These are phyloP conservation scores for Chondrosia reniformis DNA, from an alignment of 37 sponge, comb jelly and placozoan species.

Conservation along the genomic window DNA sequence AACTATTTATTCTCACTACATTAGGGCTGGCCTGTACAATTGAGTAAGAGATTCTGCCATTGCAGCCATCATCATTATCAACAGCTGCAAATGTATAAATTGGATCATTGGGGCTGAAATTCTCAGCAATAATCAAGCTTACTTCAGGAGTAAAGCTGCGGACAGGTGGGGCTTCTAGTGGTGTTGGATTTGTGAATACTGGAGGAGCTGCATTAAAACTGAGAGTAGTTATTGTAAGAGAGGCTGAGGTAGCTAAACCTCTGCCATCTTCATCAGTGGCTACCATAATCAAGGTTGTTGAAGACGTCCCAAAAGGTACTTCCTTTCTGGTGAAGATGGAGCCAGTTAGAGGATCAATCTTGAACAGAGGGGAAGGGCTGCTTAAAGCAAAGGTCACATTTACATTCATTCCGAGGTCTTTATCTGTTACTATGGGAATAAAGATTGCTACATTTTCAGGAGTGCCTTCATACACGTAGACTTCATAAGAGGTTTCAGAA, in stretches of 20 bases:
- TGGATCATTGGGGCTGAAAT: not conserved
- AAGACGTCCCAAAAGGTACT: not conserved
- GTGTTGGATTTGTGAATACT: constrained; percentile 23
- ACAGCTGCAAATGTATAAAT: constrained; percentile 58
- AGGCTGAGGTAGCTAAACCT: not conserved
- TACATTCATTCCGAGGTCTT: constrained; percentile 63
- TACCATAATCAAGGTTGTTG: constrained; percentile 12
- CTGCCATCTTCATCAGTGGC: constrained; percentile 52
- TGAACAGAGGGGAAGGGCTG: constrained; percentile 12
- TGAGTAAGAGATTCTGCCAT: constrained; percentile 43
- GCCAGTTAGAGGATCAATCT: constrained; percentile 34
- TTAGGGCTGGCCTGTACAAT: constrained; percentile 43
- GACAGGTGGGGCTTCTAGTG: not conserved
- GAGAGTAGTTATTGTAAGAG: constrained; percentile 16
- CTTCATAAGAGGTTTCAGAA: constrained; percentile 11
- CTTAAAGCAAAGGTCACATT: not conserved
- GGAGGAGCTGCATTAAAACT: constrained; percentile 50
- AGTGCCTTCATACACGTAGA: constrained; percentile 50
- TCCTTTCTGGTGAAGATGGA: constrained; percentile 11
- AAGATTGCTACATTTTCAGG: constrained; percentile 22
- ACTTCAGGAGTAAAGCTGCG: not conserved
- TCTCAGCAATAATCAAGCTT: constrained; percentile 34
- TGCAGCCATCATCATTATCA: constrained; percentile 51
- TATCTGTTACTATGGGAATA: constrained; percentile 29
- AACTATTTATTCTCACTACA: constrained; percentile 44